A percentile compares a stretch with the other conserved stretches of the same genome.
Evolutionary conservation across 2,797 vertebrate genomes (phyloP).

Genomic region (Sebastes vulpes): DNA sequence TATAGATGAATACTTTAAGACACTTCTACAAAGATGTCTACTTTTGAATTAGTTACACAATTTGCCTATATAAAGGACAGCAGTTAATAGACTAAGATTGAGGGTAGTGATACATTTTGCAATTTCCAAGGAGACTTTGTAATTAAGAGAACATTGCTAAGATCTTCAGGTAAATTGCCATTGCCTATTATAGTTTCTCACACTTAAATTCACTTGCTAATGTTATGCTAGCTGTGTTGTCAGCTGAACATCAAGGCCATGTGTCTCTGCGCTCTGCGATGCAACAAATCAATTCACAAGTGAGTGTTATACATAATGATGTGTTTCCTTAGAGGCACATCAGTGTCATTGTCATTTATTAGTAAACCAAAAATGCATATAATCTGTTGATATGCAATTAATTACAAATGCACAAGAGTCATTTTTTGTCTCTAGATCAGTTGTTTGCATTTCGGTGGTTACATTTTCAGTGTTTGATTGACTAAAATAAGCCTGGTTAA

Average conservation of each 20-base stretch:
- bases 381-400: slow-evolving; percentile 34
- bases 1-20: slow-evolving; percentile 44
- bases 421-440: neutral
- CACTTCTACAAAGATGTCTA: slow-evolving; percentile 31
- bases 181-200: neutral
- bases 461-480: neutral
- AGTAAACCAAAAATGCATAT: slow-evolving; percentile 27
- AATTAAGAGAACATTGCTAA: slow-evolving; percentile 27
- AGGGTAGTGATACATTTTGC: slow-evolving; percentile 23
- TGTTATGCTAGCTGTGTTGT: neutral
- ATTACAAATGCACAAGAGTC: neutral
- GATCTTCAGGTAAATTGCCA: neutral
- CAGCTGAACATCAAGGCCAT: slow-evolving; percentile 24
- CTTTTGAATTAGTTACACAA: slow-evolving; percentile 52
- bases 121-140: slow-evolving; percentile 15
- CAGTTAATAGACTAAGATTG: slow-evolving; percentile 51
- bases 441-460: neutral
- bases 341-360: slow-evolving; percentile 37
- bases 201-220: neutral
- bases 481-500: neutral
- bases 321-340: slow-evolving; percentile 30
- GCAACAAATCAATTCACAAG: slow-evolving; percentile 60
- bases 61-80: slow-evolving; percentile 51
- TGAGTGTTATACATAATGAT: slow-evolving; percentile 34
- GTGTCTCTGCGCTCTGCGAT: slow-evolving; percentile 21